Base-by-base conservation (phyloP, 2,888 invertebrate genomes). In the Cephonodes hylas region DNA sequence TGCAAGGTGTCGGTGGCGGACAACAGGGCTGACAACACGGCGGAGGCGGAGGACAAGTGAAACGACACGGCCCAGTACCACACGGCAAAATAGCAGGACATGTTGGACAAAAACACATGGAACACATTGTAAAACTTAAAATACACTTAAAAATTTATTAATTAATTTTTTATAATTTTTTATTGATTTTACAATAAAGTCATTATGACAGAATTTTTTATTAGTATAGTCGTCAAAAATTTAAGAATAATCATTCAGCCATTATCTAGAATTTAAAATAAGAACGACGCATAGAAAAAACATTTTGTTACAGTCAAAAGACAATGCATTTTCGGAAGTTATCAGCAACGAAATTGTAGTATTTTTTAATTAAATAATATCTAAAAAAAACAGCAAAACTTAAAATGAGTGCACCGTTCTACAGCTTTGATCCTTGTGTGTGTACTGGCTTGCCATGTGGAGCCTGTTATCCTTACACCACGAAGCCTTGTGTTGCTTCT, bases 391-490 rank as follows among this genome's bases (percentile, higher is more conserved):
- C 57, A 53, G 76, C 27, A 72, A 72, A 75, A 73, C 3, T 38
- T 25, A 78, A 81, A 85, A 91, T 91, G 91, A 89, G 90, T 79
- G 90, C 89, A 70, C 88, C 91, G 1, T 89, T 86, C 67, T 92
- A 91, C 70, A 92, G 90, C 69, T 90, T 80, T 53, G 90, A 90
- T 59, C 91, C 91, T 1, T 92, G 91, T 73, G 86, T 89, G 2
- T 84, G 86, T 66, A 75, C 80, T 1, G 89, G 91, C 0, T 60
- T 66, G 66, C 91, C 91, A 0, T 91, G 91, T 61, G 91, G 91
- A 1, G 89, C 91, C 3, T 89, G 89, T 67, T 86, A 86, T 57
- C 91, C 91, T 0, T 91, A 86, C 68, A 74, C 80, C 7, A 91
- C 88, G n/a, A 88, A 87, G 63, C 88, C 91, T 0, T 87, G 88